Percentiles rank a stretch among this genome's conserved stretches.
phyloP scores from a whole-genome alignment of 2,888 invertebrate genomes.

The Timandra comae region DNA sequence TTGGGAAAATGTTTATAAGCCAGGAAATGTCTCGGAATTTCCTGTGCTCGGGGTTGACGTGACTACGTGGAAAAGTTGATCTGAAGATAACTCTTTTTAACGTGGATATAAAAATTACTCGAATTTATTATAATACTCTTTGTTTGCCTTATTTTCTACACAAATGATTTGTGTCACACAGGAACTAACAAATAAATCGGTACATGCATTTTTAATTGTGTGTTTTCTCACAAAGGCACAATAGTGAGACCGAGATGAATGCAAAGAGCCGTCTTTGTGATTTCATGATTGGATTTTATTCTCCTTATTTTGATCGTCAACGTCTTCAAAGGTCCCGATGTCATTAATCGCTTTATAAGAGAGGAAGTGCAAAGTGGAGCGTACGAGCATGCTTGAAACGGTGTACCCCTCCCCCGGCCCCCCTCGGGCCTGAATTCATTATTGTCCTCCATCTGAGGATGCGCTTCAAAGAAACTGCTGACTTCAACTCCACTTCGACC shows the following conservation, averaged over 20 bases:
- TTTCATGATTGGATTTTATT: slow-evolving; percentile 53
- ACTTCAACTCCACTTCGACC: slow-evolving; percentile 46
- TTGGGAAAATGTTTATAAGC: slow-evolving; percentile 43
- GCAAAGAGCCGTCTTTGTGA: slow-evolving; percentile 24
- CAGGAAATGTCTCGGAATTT: slow-evolving; percentile 48
- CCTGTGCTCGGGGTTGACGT: slow-evolving; percentile 32
- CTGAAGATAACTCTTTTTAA: slow-evolving; percentile 13
- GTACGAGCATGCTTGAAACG: slow-evolving; percentile 53
- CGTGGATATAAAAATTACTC: too few relatives aligned
- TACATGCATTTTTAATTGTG: too few relatives aligned
- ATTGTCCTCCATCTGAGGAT: slow-evolving; percentile 61
- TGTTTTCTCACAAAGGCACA: slow-evolving; percentile 21
- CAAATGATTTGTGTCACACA: too few relatives aligned
- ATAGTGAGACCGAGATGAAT: slow-evolving; percentile 13
- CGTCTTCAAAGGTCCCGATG: slow-evolving; percentile 52
- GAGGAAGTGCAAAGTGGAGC: slow-evolving; percentile 65
- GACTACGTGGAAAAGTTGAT: slow-evolving; percentile 15
- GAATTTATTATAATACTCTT: too few relatives aligned
- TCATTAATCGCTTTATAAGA: slow-evolving; percentile 68
- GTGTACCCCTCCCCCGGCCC: slow-evolving; percentile 25
- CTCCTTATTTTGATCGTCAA: slow-evolving; percentile 53
- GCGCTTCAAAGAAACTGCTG: slow-evolving; percentile 71
- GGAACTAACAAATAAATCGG: too few relatives aligned
- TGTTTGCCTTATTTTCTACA: too few relatives aligned
- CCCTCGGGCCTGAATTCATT: slow-evolving; percentile 63